These are phyloP conservation scores for Bhutanitis thaidina DNA, from an alignment of 2,888 invertebrate genomes.

Conservation along the genomic window DNA sequence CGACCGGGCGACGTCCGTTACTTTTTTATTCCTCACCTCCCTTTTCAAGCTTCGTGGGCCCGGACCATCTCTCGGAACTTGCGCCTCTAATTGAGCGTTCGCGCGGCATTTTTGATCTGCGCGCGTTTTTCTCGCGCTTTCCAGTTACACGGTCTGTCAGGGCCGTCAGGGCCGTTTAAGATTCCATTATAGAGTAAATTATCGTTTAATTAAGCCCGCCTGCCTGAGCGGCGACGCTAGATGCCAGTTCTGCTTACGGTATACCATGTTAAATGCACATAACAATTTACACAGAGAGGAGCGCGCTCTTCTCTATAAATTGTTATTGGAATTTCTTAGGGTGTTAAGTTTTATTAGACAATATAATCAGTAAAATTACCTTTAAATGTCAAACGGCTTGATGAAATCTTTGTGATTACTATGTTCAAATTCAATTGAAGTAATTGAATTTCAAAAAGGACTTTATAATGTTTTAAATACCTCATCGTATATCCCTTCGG, in stretches of 20 bases:
- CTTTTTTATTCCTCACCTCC: slow-evolving; percentile 30
- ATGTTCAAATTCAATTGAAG: no score
- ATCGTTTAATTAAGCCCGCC: slow-evolving; percentile 18
- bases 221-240: neutral
- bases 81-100: slow-evolving; percentile 48
- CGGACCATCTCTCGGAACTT: slow-evolving; percentile 43
- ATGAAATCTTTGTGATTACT: no score
- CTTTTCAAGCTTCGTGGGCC: slow-evolving; percentile 25
- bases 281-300: neutral
- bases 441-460: no score
- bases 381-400: no score
- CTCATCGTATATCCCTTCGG: no score
- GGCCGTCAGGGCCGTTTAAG: slow-evolving; percentile 20
- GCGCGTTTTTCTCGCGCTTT: slow-evolving; percentile 31
- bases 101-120: slow-evolving; percentile 51
- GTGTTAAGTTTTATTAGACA: no score
- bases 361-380: no score
- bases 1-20: slow-evolving; percentile 24
- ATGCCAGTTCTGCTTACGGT: slow-evolving; percentile 13
- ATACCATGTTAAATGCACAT: neutral
- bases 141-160: slow-evolving; percentile 27
- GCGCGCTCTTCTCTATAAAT: neutral
- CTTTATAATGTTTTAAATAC: no score
- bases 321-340: no score
- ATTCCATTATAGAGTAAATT: slow-evolving; percentile 20